Conservation (phyloP, 1,140 invertebrate species). For the Drosophila nigromelanica region DNA sequence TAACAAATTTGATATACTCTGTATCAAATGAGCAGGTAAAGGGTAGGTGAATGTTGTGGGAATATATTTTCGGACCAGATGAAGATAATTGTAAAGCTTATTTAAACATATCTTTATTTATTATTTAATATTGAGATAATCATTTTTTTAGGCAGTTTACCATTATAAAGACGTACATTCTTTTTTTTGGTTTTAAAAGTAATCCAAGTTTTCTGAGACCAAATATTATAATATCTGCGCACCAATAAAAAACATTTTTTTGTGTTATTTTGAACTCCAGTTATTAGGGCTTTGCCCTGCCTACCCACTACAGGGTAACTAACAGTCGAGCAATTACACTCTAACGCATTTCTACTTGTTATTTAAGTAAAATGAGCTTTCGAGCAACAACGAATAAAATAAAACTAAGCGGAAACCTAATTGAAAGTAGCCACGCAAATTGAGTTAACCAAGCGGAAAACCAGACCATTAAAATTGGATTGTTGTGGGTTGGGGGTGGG, state of each 20-base stretch:
- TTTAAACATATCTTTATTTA: too few relatives aligned
- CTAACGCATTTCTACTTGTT: conserved; percentile 40
- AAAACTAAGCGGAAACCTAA: conserved; percentile 68
- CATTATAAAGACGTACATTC: too few relatives aligned
- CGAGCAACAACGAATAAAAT: conserved; percentile 37
- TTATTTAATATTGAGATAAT: too few relatives aligned
- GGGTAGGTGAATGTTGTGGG: neutral
- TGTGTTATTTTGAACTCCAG: too few relatives aligned
- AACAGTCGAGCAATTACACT: neutral
- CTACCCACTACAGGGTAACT: conserved; percentile 2
- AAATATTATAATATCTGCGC: too few relatives aligned
- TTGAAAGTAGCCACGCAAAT: conserved; percentile 80
- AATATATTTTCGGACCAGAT: too few relatives aligned
- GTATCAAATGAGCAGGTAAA: neutral
- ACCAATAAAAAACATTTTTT: too few relatives aligned
- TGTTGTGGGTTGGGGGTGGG: neutral
- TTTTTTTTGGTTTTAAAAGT: too few relatives aligned
- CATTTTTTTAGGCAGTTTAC: too few relatives aligned
- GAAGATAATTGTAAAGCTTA: too few relatives aligned
- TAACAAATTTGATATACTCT: conserved; percentile 18
- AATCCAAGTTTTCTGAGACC: too few relatives aligned
- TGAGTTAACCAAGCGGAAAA: conserved; percentile 81
- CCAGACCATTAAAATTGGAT: conserved; percentile 75
- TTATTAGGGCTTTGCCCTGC: too few relatives aligned
- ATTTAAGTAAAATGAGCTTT: conserved; percentile 71